phyloP scores from a whole-genome alignment of 2,113 vertebrate genomes.

The Corvus hawaiiensis region DNA sequence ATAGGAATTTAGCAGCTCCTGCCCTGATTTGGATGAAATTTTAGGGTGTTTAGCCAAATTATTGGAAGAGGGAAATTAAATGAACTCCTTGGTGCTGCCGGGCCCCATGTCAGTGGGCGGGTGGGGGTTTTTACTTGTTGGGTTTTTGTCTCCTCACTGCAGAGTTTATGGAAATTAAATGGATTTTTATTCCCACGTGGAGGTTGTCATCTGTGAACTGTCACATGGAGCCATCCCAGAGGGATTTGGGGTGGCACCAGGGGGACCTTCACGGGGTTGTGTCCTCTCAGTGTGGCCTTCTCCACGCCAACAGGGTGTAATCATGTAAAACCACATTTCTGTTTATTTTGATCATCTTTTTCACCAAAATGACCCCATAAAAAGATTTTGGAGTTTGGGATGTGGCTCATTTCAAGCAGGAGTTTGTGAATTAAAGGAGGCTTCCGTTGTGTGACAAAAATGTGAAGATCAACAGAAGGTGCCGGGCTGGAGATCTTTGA shows the following conservation, averaged over 20 bases:
- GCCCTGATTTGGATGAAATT: not conserved
- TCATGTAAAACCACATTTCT: not conserved
- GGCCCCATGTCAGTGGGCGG: fast-evolving
- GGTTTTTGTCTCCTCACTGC: not conserved
- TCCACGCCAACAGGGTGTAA: fast-evolving
- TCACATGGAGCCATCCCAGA: fast-evolving
- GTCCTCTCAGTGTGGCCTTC: not conserved
- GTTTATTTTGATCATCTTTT: not conserved
- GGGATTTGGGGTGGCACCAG: not conserved
- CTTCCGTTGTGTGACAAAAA: not conserved
- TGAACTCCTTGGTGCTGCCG: fast-evolving
- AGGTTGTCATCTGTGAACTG: not conserved
- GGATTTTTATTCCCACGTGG: not conserved
- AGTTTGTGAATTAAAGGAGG: not conserved
- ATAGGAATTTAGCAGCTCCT: not conserved
- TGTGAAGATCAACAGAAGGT: not conserved
- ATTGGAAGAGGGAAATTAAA: not conserved
- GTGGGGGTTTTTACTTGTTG: not conserved
- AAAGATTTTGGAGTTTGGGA: not conserved
- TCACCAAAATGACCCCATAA: not conserved
- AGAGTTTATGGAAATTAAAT: conserved; percentile 40
- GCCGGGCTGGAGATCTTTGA: not conserved
- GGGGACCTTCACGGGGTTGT: fast-evolving
- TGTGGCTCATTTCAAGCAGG: not conserved
- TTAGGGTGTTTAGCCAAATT: not conserved